Evolutionary conservation across 1,140 invertebrate genomes (phyloP), one percentile per base, ranked within the genome.

Genomic region (Drosophila albomicans): DNA sequence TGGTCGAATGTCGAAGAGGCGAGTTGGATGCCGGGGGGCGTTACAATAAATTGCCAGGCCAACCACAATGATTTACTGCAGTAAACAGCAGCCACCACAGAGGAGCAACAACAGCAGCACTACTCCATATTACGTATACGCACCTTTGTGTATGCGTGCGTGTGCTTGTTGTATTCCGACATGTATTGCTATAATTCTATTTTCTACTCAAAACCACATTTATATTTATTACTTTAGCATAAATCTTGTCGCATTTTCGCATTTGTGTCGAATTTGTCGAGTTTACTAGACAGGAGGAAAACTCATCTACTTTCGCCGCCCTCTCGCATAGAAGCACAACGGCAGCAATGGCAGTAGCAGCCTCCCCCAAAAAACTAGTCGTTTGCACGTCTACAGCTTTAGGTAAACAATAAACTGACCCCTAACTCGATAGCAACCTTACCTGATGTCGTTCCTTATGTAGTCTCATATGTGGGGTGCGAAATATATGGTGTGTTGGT

Each of bases 211-310:
- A 88, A 88, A 88, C 85, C 85, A 73, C 86, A 89, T 88, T 88
- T 88, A 88, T 88, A 88, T 88, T 88, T 88, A 88, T 88, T 88
- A 88, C 85, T 88, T 88, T 89, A 80, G 72, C 85, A 88, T 88
- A 88, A 88, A 88, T 88, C 85, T 88, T 88, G 85, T 89, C 81
- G 86, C 85, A 88, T 88, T 88, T 88, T 88, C 85, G 82, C 85
- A 88, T 88, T 88, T 88, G 85, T 88, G 85, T 88, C 85, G 85
- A 89, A 88, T 88, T 88, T 89, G 85, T 88, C 84, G 84, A 88
- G 85, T 81, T 84, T 80, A 84, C 79, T 79, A 77, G 57, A 59
- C 69, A 77, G 7, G 13, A 54, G 20, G 4, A 15, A 52, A 52
- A 52, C 7, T 38, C 35, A 38, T 38, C 3, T 10, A 38, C 35